Base-by-base conservation (phyloP, 2,888 invertebrate genomes). In the Zygothrica quintamaculata region DNA sequence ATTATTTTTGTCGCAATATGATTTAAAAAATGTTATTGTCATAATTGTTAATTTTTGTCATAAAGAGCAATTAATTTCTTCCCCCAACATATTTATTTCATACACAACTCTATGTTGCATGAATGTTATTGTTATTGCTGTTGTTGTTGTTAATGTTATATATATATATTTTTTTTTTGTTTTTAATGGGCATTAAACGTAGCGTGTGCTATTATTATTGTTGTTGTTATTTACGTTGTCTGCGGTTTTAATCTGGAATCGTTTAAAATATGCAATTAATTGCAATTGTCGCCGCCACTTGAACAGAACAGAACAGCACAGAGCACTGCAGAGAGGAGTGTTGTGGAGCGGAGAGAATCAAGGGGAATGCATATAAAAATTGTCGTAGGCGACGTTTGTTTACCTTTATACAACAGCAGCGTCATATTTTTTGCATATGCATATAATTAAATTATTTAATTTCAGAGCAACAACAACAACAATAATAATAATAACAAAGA, bases 251-350 rank as follows among this genome's bases (percentile, higher is more conserved):
- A 74, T 69, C 74, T 62, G 44, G 53, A 69, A 59, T 50, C 69
- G 74, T 65, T 74, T 74, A 57, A 77, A 77, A 78, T 78, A 79
- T 76, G 77, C 79, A 77, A 77, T 78, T 77, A 77, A 77, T 77
- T 78, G 77, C 76, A 78, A 76, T 77, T 78, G 77, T 78, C 77
- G 62, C 76, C 50, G 65, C 56, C 62, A 66, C 65, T 65, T 68
- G 71, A 29, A 29, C 29, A 29, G 29, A 7, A 12, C 7, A 3
- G 29, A 29, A n/a, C 44, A 44, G 5, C 6, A n/a, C 36, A 2
- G 18, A 16, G n/a, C 39, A 13, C n/a, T n/a, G n/a, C n/a, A n/a
- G n/a, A n/a, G n/a, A n/a, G n/a, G n/a, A n/a, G n/a, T n/a, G n/a
- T n/a, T n/a, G n/a, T n/a, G n/a, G n/a, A n/a, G n/a, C n/a, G n/a